Conservation (phyloP, 2,888 invertebrate species). For the Acronicta leporina region DNA sequence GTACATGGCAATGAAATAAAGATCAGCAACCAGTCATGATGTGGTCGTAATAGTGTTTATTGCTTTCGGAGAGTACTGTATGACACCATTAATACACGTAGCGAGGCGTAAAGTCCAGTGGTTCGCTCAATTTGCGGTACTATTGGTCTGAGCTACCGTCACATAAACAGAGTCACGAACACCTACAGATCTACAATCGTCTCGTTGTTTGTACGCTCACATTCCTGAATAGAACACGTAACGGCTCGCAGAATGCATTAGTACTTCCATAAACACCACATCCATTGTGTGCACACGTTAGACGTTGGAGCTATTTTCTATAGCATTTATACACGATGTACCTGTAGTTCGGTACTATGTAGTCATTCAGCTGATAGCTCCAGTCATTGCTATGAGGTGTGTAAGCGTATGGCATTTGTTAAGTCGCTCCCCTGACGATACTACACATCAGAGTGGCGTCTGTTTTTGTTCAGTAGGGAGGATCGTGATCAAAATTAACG, state of each 20-base stretch:
- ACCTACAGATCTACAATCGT: slow-evolving; percentile 52
- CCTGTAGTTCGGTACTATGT: slow-evolving; percentile 31
- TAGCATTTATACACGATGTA: slow-evolving; percentile 42
- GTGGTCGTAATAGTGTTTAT: slow-evolving; percentile 51
- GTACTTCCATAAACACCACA: slow-evolving; percentile 50
- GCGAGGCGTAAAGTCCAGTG: slow-evolving; percentile 55
- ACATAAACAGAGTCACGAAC: slow-evolving; percentile 56
- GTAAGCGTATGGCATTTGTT: slow-evolving; percentile 54
- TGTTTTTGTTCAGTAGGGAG: slow-evolving; percentile 41
- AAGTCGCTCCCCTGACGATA: slow-evolving; percentile 49
- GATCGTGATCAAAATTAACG: slow-evolving; percentile 49
- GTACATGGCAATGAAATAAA: slow-evolving; percentile 25
- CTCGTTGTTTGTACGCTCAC: slow-evolving; percentile 56
- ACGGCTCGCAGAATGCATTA: slow-evolving; percentile 51
- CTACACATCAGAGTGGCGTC: slow-evolving; percentile 46
- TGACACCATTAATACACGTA: slow-evolving; percentile 57
- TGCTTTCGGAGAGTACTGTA: slow-evolving; percentile 52
- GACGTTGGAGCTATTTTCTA: slow-evolving; percentile 41
- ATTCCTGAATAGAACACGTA: slow-evolving; percentile 57
- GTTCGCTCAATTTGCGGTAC: slow-evolving; percentile 63
- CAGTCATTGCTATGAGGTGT: slow-evolving; percentile 56
- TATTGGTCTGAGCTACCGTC: slow-evolving; percentile 56
- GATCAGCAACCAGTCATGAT: slow-evolving; percentile 32
- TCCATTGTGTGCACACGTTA: slow-evolving; percentile 44
- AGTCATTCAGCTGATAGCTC: slow-evolving; percentile 47